Conservation (phyloP, 2,888 invertebrate genomes). For the Ceratothoa steindachneri region DNA sequence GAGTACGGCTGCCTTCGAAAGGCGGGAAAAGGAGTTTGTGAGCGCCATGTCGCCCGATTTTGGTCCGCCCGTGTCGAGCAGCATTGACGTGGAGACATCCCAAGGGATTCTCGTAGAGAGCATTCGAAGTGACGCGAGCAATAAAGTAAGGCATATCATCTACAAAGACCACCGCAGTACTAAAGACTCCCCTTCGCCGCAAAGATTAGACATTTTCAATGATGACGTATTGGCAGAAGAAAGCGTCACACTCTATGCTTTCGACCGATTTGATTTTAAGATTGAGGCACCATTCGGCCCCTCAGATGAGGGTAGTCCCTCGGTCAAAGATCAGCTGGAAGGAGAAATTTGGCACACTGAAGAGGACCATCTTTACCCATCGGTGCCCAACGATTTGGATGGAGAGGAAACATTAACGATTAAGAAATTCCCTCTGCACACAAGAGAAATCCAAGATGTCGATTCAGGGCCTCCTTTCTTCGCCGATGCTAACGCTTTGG, state of each 20-base stretch:
- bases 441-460: neutral
- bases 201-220: too few relatives aligned
- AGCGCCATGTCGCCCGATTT: too few relatives aligned
- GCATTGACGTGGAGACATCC: too few relatives aligned
- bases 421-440: neutral
- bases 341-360: neutral
- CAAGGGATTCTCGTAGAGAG: neutral
- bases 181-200: neutral
- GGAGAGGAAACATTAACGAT: neutral
- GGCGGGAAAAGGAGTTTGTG: too few relatives aligned
- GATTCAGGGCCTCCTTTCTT: neutral
- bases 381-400: neutral
- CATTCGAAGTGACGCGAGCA: neutral
- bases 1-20: too few relatives aligned
- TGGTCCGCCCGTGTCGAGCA: too few relatives aligned
- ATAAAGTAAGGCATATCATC: neutral
- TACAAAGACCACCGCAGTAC: neutral
- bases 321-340: neutral
- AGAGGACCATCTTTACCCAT: neutral
- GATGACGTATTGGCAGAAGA: neutral
- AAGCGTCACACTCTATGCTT: neutral
- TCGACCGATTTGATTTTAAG: neutral
- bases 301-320: neutral
- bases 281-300: neutral
- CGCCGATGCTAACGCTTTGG: neutral